Conservation (phyloP, 2,113 vertebrate genomes). For the Plectropomus leopardus region DNA sequence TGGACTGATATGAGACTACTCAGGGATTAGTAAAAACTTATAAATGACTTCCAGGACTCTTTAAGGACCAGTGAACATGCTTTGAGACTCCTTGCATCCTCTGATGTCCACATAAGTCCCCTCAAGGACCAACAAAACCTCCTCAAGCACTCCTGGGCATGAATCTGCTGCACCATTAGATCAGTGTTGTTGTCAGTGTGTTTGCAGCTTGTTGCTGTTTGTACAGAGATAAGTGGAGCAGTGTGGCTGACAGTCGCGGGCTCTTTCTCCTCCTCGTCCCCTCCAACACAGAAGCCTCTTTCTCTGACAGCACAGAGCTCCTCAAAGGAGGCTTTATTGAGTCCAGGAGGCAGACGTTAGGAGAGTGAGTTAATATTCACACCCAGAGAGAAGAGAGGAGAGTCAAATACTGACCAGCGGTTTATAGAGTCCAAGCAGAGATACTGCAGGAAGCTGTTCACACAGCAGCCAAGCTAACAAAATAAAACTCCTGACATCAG, state of each 20-base stretch:
- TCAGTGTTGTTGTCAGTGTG: slow-evolving; percentile 6
- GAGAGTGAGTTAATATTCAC: slow-evolving; percentile 59
- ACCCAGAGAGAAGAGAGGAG: slow-evolving; percentile 13
- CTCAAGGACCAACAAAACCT: neutral
- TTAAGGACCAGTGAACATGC: no score
- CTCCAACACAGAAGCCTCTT: slow-evolving; percentile 52
- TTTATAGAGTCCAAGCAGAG: slow-evolving; percentile 15
- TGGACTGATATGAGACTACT: no score
- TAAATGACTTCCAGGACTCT: no score
- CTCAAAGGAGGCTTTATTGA: slow-evolving; percentile 66
- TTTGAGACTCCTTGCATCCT: no score
- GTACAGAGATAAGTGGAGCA: slow-evolving; percentile 63
- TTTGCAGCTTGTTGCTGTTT: slow-evolving; percentile 16
- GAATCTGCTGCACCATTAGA: slow-evolving; percentile 13
- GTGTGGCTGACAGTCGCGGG: slow-evolving; percentile 43
- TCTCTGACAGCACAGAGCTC: slow-evolving; percentile 35
- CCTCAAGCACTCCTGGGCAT: neutral
- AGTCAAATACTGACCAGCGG: neutral
- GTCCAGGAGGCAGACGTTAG: slow-evolving; percentile 35
- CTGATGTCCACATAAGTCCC: no score
- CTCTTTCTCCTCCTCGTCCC: neutral
- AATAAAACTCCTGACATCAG: neutral
- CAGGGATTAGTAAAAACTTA: no score
- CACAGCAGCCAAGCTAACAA: neutral
- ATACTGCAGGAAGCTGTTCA: slow-evolving; percentile 13